phyloP scores from a whole-genome alignment of 2,888 invertebrate genomes.

The Tenthredo notha region DNA sequence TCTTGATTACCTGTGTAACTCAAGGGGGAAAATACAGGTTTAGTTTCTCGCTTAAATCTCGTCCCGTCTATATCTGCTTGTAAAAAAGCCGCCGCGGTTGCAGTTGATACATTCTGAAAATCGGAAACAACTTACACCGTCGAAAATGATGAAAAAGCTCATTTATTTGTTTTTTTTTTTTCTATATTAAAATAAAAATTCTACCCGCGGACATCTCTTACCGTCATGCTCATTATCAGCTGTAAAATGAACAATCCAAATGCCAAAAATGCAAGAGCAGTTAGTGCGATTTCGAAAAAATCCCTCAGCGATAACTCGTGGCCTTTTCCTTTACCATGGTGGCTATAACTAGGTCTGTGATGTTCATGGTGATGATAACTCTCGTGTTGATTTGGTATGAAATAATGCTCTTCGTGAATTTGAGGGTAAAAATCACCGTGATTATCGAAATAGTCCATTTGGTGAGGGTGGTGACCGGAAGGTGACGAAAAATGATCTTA shows the following conservation, averaged over 20 bases:
- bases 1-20: slow-evolving; percentile 75
- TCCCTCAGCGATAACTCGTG: slow-evolving; percentile 85
- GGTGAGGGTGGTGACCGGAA: slow-evolving; percentile 18
- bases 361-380: slow-evolving; percentile 68
- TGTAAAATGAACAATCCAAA: slow-evolving; percentile 91
- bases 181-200: background rate
- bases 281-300: slow-evolving; percentile 89
- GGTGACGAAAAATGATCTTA: slow-evolving; percentile 21
- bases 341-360: slow-evolving; percentile 67
- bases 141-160: background rate
- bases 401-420: slow-evolving; percentile 71
- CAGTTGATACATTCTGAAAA: slow-evolving; percentile 61
- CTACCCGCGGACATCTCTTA: slow-evolving; percentile 67
- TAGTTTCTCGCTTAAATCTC: slow-evolving; percentile 66
- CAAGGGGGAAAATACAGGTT: slow-evolving; percentile 57
- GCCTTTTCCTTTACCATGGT: slow-evolving; percentile 78
- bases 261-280: slow-evolving; percentile 89
- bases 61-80: slow-evolving; percentile 57
- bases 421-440: slow-evolving; percentile 48
- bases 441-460: slow-evolving; percentile 36
- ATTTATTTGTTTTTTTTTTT: background rate
- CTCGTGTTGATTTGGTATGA: slow-evolving; percentile 57
- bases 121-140: background rate
- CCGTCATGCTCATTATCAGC: slow-evolving; percentile 88
- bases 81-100: slow-evolving; percentile 60